Conservation (phyloP, 2,113 vertebrate genomes). For the Chloropsis hardwickii region DNA sequence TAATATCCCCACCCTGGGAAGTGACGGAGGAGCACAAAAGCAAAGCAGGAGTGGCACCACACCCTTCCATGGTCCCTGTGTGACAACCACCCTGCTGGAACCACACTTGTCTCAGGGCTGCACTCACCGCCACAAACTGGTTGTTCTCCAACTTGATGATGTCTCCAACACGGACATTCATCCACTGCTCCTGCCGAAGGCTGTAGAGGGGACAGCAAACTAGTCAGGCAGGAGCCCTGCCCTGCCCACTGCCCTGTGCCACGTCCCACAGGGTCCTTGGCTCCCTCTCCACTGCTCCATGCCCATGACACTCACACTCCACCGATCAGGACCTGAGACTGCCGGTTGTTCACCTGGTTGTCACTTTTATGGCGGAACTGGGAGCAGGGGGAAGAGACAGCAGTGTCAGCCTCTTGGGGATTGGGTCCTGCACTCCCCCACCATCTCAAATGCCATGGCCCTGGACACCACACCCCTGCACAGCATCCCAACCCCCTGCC, state of each 20-base stretch:
- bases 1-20: neutral
- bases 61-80: too few species aligned
- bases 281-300: neutral
- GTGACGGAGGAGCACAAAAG: neutral
- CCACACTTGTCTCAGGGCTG: rapidly evolving
- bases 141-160: constrained; percentile 97
- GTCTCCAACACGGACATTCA: constrained; percentile 93
- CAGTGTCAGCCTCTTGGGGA: neutral
- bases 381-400: neutral
- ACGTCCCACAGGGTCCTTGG: rapidly evolving
- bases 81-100: neutral
- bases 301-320: constrained; percentile 81
- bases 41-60: rapidly evolving
- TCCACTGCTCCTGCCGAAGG: constrained; percentile 91
- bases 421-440: rapidly evolving
- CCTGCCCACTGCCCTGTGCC: neutral
- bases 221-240: neutral
- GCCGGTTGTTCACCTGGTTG: constrained; percentile 95
- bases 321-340: constrained; percentile 92
- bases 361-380: constrained; percentile 97
- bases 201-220: constrained; percentile 54
- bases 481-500: neutral
- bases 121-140: constrained; percentile 89
- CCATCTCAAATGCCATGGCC: rapidly evolving
- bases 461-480: neutral